Conservation (phyloP, 2,888 invertebrate species). For the Agrotis segetum region DNA sequence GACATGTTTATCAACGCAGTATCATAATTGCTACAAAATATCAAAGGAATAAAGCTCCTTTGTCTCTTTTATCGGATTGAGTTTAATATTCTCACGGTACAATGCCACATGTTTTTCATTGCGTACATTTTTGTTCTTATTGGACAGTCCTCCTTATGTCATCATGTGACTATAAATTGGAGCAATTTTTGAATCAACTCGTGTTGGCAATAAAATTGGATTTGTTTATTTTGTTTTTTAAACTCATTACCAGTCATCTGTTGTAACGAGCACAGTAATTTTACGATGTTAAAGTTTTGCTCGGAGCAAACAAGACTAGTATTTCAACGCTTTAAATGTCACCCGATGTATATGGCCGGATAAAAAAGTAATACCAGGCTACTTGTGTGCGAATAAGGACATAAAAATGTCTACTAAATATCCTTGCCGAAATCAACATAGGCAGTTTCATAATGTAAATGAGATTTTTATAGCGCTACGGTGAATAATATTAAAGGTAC, state of each 20-base stretch:
- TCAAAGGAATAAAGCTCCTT: constrained; percentile 71
- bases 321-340: constrained; percentile 49
- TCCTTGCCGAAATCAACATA: constrained; percentile 61
- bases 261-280: constrained; percentile 56
- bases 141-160: constrained; percentile 76
- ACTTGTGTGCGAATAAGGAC: constrained; percentile 46
- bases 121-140: constrained; percentile 85
- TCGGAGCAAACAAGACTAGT: constrained; percentile 41
- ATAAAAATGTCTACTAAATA: constrained; percentile 65
- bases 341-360: constrained; percentile 36
- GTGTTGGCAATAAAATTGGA: constrained; percentile 83
- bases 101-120: constrained; percentile 87
- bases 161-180: constrained; percentile 85
- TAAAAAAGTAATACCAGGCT: constrained; percentile 43
- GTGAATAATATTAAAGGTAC: constrained; percentile 80
- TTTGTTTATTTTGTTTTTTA: constrained; percentile 84
- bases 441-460: constrained; percentile 67
- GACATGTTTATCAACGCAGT: constrained; percentile 29
- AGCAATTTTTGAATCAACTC: constrained; percentile 84
- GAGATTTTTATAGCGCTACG: constrained; percentile 73
- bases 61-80: constrained; percentile 80
- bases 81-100: constrained; percentile 87
- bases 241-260: constrained; percentile 67
- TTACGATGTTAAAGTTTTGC: constrained; percentile 43
- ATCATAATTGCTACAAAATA: constrained; percentile 56